These are phyloP conservation scores for Euplexia lucipara DNA, from an alignment of 2,888 invertebrate species.

Conservation along the genomic window DNA sequence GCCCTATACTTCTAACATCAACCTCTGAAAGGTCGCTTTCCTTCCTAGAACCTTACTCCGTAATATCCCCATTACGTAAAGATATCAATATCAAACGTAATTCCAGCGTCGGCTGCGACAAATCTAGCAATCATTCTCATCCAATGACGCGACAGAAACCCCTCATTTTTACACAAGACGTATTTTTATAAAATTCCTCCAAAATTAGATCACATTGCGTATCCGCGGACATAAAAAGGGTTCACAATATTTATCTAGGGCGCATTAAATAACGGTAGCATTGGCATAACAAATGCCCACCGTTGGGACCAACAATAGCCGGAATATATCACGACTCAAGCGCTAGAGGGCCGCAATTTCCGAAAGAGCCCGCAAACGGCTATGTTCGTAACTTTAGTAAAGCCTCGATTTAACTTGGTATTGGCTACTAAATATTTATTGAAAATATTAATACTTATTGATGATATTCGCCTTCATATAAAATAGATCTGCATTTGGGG, in stretches of 20 bases:
- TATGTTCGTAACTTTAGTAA: slow-evolving; percentile 61
- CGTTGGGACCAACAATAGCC: slow-evolving; percentile 77
- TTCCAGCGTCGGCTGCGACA: slow-evolving; percentile 51
- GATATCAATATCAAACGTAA: slow-evolving; percentile 62
- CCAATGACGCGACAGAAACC: slow-evolving; percentile 43
- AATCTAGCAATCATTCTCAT: slow-evolving; percentile 56
- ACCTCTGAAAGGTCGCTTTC: slow-evolving; percentile 16
- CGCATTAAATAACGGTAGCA: slow-evolving; percentile 79
- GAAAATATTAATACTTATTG: slow-evolving; percentile 65
- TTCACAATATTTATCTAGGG: slow-evolving; percentile 81
- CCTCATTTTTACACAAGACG: slow-evolving; percentile 63
- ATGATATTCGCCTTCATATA: slow-evolving; percentile 49
- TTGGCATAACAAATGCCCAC: slow-evolving; percentile 81
- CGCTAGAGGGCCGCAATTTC: slow-evolving; percentile 73
- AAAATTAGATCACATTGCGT: slow-evolving; percentile 73
- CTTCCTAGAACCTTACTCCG: slow-evolving; percentile 6
- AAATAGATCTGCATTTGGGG: slow-evolving; percentile 43
- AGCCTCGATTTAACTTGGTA: slow-evolving; percentile 63
- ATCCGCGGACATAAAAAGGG: slow-evolving; percentile 76
- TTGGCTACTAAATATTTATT: slow-evolving; percentile 67
- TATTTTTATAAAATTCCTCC: slow-evolving; percentile 69
- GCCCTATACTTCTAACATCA: slow-evolving; percentile 17
- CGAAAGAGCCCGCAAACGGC: slow-evolving; percentile 67
- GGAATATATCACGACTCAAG: slow-evolving; percentile 74
- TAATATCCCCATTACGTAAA: slow-evolving; percentile 47